Conservation (phyloP, 1,140 invertebrate genomes). For the Heliconius melpomene region DNA sequence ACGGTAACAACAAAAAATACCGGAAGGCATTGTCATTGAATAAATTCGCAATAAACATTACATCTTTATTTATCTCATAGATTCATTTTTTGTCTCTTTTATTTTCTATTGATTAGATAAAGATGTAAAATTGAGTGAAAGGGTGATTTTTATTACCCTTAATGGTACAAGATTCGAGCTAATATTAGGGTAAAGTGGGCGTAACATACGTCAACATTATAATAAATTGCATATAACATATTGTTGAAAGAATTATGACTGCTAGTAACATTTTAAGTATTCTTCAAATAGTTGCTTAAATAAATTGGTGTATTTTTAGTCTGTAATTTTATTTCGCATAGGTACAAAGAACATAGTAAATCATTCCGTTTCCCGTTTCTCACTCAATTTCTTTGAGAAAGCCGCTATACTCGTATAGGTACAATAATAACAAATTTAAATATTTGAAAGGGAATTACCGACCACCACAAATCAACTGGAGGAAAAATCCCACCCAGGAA, state of each 20-base stretch:
- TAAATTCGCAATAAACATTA: constrained; percentile 29
- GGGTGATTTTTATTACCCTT: constrained; percentile 53
- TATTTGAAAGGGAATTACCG: too few relatives aligned
- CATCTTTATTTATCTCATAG: constrained; percentile 23
- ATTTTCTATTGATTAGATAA: constrained; percentile 26
- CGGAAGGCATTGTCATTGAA: constrained; percentile 16
- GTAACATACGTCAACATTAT: constrained; percentile 67
- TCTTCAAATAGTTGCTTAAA: not conserved
- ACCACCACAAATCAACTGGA: too few relatives aligned
- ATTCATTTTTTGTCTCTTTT: constrained; percentile 27
- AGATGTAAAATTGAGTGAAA: constrained; percentile 37
- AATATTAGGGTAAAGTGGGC: constrained; percentile 66
- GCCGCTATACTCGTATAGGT: too few relatives aligned
- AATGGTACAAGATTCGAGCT: constrained; percentile 52
- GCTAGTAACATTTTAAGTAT: not conserved
- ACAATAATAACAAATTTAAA: too few relatives aligned
- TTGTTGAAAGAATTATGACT: constrained; percentile 25
- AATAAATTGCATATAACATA: constrained; percentile 62
- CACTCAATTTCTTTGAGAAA: too few relatives aligned
- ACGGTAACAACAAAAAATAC: not conserved
- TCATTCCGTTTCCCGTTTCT: too few relatives aligned
- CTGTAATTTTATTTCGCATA: too few relatives aligned
- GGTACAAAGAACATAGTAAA: too few relatives aligned
- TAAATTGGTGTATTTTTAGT: not conserved
- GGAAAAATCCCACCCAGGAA: too few relatives aligned